A percentile compares a stretch with the other conserved stretches of the same genome.
Conservation (phyloP, 2,113 vertebrate species). For the Bettongia penicillata region DNA sequence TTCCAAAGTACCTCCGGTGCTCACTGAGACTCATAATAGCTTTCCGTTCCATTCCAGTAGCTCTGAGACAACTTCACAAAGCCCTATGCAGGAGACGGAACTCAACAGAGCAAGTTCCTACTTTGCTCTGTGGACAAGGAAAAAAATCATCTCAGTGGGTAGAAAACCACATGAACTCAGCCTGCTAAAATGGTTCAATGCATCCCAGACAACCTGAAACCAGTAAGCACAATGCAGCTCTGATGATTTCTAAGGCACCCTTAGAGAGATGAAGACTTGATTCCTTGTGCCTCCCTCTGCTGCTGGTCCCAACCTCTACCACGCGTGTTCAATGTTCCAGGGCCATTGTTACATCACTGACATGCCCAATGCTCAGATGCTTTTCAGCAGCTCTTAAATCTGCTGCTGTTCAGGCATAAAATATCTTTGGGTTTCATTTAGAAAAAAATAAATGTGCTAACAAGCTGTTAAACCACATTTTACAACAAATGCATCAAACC, state of each 20-base stretch:
- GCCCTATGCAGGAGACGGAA: slow-evolving; percentile 47
- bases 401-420: slow-evolving; percentile 74
- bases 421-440: slow-evolving; percentile 78
- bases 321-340: not conserved
- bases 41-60: slow-evolving; percentile 61
- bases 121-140: slow-evolving; percentile 48
- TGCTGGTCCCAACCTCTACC: not conserved
- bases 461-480: slow-evolving; percentile 79
- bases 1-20: slow-evolving; percentile 37
- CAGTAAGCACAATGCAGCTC: slow-evolving; percentile 25
- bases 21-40: slow-evolving; percentile 52
- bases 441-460: slow-evolving; percentile 71
- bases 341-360: slow-evolving; percentile 63
- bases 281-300: not conserved
- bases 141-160: slow-evolving; percentile 55
- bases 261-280: not conserved
- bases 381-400: slow-evolving; percentile 77
- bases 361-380: slow-evolving; percentile 11
- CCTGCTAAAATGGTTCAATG: slow-evolving; percentile 33
- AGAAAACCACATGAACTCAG: slow-evolving; percentile 52
- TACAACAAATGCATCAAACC: slow-evolving; percentile 69
- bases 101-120: slow-evolving; percentile 44
- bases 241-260: slow-evolving; percentile 41
- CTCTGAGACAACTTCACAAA: slow-evolving; percentile 64
- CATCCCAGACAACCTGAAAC: slow-evolving; percentile 55